Base-by-base conservation (phyloP, 1,140 invertebrate species). In the Aphelenchoides besseyi region DNA sequence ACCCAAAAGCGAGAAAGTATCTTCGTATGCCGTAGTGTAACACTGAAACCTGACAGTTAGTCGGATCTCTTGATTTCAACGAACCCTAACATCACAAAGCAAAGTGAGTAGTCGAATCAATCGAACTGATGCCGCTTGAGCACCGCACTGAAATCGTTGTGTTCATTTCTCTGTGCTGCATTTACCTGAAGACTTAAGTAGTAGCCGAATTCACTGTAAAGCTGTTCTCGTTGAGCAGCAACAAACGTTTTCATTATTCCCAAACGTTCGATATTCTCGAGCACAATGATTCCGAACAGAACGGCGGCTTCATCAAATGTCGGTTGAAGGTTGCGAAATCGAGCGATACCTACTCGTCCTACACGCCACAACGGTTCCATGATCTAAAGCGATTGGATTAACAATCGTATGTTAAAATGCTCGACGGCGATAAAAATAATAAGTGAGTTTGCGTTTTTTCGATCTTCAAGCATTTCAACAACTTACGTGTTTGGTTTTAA, bases 321-420 rank as follows among this genome's bases (percentile, higher is more conserved):
- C 12, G 63, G 63, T 33, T 1, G 16, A 9, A 66, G 16, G 36
- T 66, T 23, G 1, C 63, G 63, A 35, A 66, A 66, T 1, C 63
- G 16, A 53, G 2, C 9, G 63, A 66, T 66, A 16, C 30, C 63
- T 12, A 36, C 30, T 16, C 1, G 1, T 32, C 63, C 63, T 0
- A 66, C 63, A n/a, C 36, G 28, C 63, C 63, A 66, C 32, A 66
- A 29, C 16, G 63, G 63, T 30, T 66, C n/a, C 63, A 66, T 36
- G 1, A 66, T 29, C n/a, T 30, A 18, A 0, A 61, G 18, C 41
- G 41, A n/a, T n/a, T n/a, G n/a, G n/a, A n/a, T n/a, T n/a, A n/a
- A n/a, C n/a, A n/a, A n/a, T n/a, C n/a, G n/a, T n/a, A n/a, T n/a
- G n/a, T n/a, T n/a, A n/a, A 48, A 48, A 48, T 23, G 41, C n/a